Conservation (phyloP, 2,797 vertebrate species). For the Enteromius trimaculatus region DNA sequence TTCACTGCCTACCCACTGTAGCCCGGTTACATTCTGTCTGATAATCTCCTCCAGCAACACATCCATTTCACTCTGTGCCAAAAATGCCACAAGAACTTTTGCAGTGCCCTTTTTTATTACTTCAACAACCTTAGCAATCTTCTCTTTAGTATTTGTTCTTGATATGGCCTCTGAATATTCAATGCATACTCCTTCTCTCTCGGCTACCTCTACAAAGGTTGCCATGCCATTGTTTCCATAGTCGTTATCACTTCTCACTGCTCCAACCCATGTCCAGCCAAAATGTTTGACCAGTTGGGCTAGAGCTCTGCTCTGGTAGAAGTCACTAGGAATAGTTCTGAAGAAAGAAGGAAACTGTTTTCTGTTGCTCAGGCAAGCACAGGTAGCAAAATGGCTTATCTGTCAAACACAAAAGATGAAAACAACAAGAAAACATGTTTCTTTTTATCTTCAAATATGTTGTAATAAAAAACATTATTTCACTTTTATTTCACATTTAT, state of each 20-base stretch:
- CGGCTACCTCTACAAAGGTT: constrained; percentile 64
- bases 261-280: constrained; percentile 70
- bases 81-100: constrained; percentile 77
- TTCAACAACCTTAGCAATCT: constrained; percentile 68
- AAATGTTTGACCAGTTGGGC: constrained; percentile 68
- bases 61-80: constrained; percentile 76
- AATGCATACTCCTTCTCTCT: constrained; percentile 66
- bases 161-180: constrained; percentile 69
- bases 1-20: constrained; percentile 81
- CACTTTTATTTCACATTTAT: not conserved
- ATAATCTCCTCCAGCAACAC: constrained; percentile 75
- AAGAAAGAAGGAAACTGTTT: constrained; percentile 68
- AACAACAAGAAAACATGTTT: not conserved
- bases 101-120: constrained; percentile 71
- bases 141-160: constrained; percentile 63
- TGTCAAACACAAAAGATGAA: constrained; percentile 40
- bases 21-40: constrained; percentile 74
- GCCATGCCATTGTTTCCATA: constrained; percentile 70
- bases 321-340: constrained; percentile 71
- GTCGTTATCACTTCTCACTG: constrained; percentile 68
- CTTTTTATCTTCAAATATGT: not conserved
- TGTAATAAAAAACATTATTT: not conserved
- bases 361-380: constrained; percentile 68
- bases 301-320: constrained; percentile 69
- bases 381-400: constrained; percentile 71